Percentiles rank a stretch among this genome's conserved stretches.
Evolutionary conservation across 2,113 vertebrate genomes (phyloP).

Genomic region (Labeo rohita): DNA sequence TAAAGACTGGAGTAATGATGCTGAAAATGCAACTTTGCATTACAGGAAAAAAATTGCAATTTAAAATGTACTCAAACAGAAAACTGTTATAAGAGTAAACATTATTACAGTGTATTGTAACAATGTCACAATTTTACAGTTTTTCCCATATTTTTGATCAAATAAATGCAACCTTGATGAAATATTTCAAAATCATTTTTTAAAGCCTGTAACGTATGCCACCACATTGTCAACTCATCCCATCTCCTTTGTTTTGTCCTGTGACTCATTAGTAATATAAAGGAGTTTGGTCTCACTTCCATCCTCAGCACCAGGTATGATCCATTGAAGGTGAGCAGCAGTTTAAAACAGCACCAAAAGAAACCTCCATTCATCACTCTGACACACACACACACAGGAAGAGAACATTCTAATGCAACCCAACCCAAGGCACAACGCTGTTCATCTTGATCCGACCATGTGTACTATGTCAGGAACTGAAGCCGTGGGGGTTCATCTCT

Average conservation of each 20-base stretch:
- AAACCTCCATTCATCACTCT: constrained; percentile 25
- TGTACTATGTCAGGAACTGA: constrained; percentile 13
- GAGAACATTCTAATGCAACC: neutral
- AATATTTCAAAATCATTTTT: neutral
- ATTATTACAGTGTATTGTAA: neutral
- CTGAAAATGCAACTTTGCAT: neutral
- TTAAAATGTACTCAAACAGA: neutral
- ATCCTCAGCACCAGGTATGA: neutral
- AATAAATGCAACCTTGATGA: neutral
- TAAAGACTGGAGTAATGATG: no score
- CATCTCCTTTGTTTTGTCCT: neutral
- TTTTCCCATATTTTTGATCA: neutral
- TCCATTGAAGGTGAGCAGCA: neutral
- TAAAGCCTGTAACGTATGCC: neutral
- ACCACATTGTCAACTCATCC: neutral
- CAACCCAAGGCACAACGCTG: neutral
- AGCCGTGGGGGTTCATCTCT: neutral
- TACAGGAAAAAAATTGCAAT: neutral
- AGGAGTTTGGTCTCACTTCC: neutral
- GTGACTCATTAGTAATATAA: neutral
- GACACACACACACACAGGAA: constrained; percentile 20
- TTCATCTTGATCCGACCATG: constrained; percentile 30
- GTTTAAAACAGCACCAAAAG: neutral
- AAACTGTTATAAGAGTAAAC: neutral
- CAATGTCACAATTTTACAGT: neutral